Base-by-base conservation (phyloP, 92 coral and sea anemone species). In the Scolanthus callimorphus region DNA sequence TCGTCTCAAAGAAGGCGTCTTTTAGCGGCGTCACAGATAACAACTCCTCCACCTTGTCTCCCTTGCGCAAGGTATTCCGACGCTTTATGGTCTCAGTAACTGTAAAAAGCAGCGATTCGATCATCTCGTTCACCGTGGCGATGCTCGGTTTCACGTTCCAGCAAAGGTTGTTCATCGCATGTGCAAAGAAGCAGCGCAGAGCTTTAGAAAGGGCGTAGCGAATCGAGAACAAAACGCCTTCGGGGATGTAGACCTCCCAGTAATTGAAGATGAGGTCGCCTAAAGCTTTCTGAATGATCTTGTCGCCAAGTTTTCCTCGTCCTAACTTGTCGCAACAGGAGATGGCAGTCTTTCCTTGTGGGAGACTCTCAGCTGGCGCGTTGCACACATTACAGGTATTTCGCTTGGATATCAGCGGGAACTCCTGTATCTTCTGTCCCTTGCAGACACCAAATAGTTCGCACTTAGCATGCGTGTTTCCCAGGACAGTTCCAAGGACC, bases 101-200 rank as follows among this genome's bases (percentile, higher is more conserved):
- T n/a, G n/a, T n/a, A n/a, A n/a, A n/a, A n/a, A 34, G 41, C 52
- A 46, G 22, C 8, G 22, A 11, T 12, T 31, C 83, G n/a, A 77
- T 43, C 6, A 76, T 63, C 12, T 29, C 51, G 25, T 69, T 70
- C 1, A 55, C 60, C 69, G 57, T 49, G 15, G 66, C 49, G 2
- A 54, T 71, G 15, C 73, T 69, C 22, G 88, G 88, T 34, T 49
- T 45, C 10, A 65, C 60, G 25, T 57, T 63, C 88, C 88, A 82
- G 60, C 34, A 82, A 28, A 82, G 65, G 57, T 44, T 56, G 20
- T 54, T 76, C 4, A 82, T 69, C 11, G 73, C 62, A 48, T 82
- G 88, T 8, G 59, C 62, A 37, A 82, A 39, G 50, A 82, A 75
- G 53, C 29, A 30, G 6, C 11, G 54, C 29, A 75, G 69, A 37